Evolutionary conservation across 2,113 vertebrate genomes (phyloP).

Genomic region (Anoura caudifer): DNA sequence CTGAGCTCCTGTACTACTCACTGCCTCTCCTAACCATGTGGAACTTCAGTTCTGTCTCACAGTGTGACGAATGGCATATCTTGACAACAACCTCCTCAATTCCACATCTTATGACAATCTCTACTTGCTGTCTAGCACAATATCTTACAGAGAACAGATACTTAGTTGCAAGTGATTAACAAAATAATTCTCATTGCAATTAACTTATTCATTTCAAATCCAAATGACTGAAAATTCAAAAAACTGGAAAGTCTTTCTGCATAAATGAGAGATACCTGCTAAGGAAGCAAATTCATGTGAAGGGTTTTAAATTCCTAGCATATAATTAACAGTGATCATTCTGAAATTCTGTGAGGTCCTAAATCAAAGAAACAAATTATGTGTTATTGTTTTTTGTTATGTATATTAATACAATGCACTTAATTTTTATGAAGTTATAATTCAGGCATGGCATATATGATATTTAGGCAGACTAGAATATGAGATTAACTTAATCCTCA

Average conservation of each 20-base stretch:
- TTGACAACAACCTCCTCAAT: background rate
- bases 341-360: slow-evolving; percentile 11
- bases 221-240: background rate
- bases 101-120: background rate
- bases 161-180: slow-evolving; percentile 27
- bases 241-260: background rate
- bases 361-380: slow-evolving; percentile 22
- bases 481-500: slow-evolving; percentile 31
- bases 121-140: background rate
- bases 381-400: background rate
- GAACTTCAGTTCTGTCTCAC: background rate
- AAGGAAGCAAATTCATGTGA: background rate
- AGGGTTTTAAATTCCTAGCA: background rate
- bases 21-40: background rate
- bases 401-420: background rate
- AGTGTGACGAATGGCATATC: background rate
- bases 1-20: background rate
- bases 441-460: background rate
- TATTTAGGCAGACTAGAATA: slow-evolving; percentile 1
- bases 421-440: slow-evolving; percentile 23
- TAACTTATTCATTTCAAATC: slow-evolving; percentile 5
- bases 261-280: background rate
- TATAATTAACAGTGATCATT: slow-evolving; percentile 7
- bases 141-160: background rate
- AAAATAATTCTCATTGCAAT: slow-evolving; percentile 20